phyloP scores from a whole-genome alignment of 2,888 invertebrate genomes.

The Lasius fuliginosus region DNA sequence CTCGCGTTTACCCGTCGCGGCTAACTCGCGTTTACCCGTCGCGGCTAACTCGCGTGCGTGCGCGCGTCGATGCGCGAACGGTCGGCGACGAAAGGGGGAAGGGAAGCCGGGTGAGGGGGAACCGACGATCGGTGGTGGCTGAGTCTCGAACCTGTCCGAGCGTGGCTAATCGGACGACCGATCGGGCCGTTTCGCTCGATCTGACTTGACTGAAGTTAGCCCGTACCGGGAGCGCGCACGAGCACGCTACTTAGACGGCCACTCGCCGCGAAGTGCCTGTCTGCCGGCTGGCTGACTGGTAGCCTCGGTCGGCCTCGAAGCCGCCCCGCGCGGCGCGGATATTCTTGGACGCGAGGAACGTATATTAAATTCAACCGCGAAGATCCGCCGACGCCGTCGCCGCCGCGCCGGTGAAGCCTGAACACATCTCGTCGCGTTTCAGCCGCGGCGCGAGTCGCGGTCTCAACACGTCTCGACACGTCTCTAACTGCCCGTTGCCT shows the following conservation, averaged over 20 bases:
- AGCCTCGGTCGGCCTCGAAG: constrained; percentile 74
- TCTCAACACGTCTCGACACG: constrained; percentile 62
- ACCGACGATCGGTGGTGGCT: constrained; percentile 10
- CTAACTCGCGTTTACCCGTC: constrained; percentile 45
- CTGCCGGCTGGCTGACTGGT: constrained; percentile 67
- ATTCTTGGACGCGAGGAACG: constrained; percentile 81
- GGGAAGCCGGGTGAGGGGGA: background rate
- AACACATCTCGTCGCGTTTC: constrained; percentile 64
- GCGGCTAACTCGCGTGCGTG: constrained; percentile 6
- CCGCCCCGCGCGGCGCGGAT: constrained; percentile 72
- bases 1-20: constrained; percentile 45
- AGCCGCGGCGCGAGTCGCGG: constrained; percentile 52
- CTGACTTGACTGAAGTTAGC: constrained; percentile 1
- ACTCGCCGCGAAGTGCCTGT: constrained; percentile 73
- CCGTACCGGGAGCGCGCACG: constrained; percentile 4
- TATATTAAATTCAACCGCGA: constrained; percentile 82
- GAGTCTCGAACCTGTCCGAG: constrained; percentile 21
- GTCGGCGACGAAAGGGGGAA: background rate
- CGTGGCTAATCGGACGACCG: constrained; percentile 4
- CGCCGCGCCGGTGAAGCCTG: constrained; percentile 53
- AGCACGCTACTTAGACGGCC: constrained; percentile 60
- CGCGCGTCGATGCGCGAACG: constrained; percentile 20
- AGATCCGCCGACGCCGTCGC: constrained; percentile 73
- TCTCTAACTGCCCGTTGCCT: constrained; percentile 79
- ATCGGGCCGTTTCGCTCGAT: constrained; percentile 13